These are phyloP conservation scores for Hydrolagus affinis DNA, from an alignment of 2,113 vertebrate genomes.

Conservation along the genomic window DNA sequence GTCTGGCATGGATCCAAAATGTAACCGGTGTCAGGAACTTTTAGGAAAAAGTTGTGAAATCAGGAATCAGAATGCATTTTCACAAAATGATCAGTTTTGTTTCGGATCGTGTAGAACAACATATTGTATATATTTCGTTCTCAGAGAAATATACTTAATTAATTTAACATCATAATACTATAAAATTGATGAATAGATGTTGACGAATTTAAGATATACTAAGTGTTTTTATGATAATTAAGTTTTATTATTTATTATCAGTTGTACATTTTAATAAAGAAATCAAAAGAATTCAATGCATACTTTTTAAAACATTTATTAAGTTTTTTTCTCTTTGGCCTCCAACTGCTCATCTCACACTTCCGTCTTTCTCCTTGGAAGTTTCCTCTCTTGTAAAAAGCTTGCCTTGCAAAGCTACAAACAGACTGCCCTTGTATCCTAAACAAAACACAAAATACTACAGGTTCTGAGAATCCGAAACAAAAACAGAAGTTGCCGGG, in stretches of 20 bases:
- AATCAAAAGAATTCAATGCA: not conserved
- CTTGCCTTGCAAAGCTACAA: no score
- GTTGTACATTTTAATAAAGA: conserved; percentile 16
- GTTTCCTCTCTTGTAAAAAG: no score
- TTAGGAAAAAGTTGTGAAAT: not conserved
- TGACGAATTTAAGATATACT: not conserved
- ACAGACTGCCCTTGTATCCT: no score
- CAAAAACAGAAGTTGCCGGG: no score
- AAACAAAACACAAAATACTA: no score
- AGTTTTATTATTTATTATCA: no score
- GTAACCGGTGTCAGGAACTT: conserved; percentile 38
- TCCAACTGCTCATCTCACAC: not conserved
- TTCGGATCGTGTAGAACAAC: not conserved
- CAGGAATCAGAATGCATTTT: not conserved
- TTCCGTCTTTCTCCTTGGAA: not conserved
- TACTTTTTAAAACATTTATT: not conserved
- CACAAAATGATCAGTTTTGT: not conserved
- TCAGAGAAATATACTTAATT: conserved; percentile 5
- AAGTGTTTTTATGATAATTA: no score
- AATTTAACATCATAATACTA: conserved; percentile 4
- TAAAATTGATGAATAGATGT: not conserved
- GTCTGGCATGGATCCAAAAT: conserved; percentile 46
- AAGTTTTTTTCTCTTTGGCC: not conserved
- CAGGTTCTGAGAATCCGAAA: no score
- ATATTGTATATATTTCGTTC: not conserved